phyloP scores from a whole-genome alignment of 2,797 vertebrate species.

The Selene dorsalis region DNA sequence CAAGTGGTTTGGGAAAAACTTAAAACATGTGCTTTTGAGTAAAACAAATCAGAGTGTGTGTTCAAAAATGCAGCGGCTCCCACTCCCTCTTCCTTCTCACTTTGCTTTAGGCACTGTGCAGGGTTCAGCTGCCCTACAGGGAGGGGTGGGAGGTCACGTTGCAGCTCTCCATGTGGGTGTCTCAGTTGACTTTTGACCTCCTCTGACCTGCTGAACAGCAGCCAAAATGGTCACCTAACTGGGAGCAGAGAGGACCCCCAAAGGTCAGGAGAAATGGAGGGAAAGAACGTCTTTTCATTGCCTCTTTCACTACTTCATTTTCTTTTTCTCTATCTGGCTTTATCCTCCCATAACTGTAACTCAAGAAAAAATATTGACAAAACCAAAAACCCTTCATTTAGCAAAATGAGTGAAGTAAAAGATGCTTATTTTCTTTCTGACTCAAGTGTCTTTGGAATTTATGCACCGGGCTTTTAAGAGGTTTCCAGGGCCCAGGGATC shows the following conservation, averaged over 20 bases:
- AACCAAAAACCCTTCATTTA: slow-evolving; percentile 2
- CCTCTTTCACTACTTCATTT: slow-evolving; percentile 23
- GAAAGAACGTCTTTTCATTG: slow-evolving; percentile 40
- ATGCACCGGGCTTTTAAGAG: slow-evolving; percentile 49
- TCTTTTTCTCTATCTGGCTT: slow-evolving; percentile 16
- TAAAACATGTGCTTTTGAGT: slow-evolving; percentile 4
- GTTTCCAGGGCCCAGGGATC: slow-evolving; percentile 57
- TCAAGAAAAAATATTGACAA: neutral
- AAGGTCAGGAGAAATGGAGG: slow-evolving; percentile 69
- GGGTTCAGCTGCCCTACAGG: slow-evolving; percentile 63
- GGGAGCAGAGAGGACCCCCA: slow-evolving; percentile 57
- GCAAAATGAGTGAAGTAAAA: slow-evolving; percentile 3
- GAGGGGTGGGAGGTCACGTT: slow-evolving; percentile 66
- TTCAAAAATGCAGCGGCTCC: slow-evolving; percentile 2
- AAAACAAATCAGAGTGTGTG: slow-evolving; percentile 19
- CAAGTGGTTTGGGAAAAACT: neutral
- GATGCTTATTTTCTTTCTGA: slow-evolving; percentile 47
- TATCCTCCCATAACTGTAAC: neutral
- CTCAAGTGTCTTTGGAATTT: slow-evolving; percentile 54
- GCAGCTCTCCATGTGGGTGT: slow-evolving; percentile 70
- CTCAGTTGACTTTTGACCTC: slow-evolving; percentile 65
- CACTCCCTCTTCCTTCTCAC: neutral
- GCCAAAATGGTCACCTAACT: slow-evolving; percentile 63
- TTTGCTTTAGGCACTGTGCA: slow-evolving; percentile 54
- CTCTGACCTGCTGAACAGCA: slow-evolving; percentile 68